Conservation (phyloP, 1,140 invertebrate species). For the Pantala flavescens region DNA sequence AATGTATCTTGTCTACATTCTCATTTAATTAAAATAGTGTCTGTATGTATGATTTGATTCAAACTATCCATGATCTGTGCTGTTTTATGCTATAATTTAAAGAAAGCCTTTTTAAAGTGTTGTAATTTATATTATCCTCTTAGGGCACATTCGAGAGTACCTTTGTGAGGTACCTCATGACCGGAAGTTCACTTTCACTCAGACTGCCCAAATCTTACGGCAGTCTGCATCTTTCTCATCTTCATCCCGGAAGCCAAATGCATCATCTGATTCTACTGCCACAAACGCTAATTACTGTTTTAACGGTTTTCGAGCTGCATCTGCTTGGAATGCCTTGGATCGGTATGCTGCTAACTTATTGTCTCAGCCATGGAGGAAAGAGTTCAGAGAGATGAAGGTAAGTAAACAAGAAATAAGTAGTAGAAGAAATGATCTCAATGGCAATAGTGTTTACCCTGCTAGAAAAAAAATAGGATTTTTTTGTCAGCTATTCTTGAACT, state of each 20-base stretch:
- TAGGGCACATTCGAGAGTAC: conserved; percentile 65
- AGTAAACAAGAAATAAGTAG: too few relatives aligned
- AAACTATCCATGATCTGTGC: too few relatives aligned
- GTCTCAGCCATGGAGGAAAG: conserved; percentile 77
- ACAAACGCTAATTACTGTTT: conserved; percentile 48
- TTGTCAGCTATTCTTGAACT: too few relatives aligned
- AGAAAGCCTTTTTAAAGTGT: too few relatives aligned
- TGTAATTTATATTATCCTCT: too few relatives aligned
- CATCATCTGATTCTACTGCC: neutral
- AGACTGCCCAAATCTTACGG: conserved; percentile 62
- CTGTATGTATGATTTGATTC: too few relatives aligned
- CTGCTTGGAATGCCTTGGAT: conserved; percentile 72
- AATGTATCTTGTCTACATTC: too few relatives aligned
- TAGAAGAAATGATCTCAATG: too few relatives aligned
- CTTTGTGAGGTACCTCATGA: conserved; percentile 65
- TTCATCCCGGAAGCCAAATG: neutral
- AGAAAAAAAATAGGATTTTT: too few relatives aligned
- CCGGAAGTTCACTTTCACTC: conserved; percentile 62
- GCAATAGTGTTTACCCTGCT: too few relatives aligned
- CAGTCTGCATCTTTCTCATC: conserved; percentile 46
- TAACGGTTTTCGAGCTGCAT: conserved; percentile 64
- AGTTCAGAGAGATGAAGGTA: conserved; percentile 69
- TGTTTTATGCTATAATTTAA: too few relatives aligned
- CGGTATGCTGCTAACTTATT: conserved; percentile 75
- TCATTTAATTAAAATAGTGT: too few relatives aligned